phyloP scores from a whole-genome alignment of 2,113 vertebrate genomes.

The Climacteris rufus region DNA sequence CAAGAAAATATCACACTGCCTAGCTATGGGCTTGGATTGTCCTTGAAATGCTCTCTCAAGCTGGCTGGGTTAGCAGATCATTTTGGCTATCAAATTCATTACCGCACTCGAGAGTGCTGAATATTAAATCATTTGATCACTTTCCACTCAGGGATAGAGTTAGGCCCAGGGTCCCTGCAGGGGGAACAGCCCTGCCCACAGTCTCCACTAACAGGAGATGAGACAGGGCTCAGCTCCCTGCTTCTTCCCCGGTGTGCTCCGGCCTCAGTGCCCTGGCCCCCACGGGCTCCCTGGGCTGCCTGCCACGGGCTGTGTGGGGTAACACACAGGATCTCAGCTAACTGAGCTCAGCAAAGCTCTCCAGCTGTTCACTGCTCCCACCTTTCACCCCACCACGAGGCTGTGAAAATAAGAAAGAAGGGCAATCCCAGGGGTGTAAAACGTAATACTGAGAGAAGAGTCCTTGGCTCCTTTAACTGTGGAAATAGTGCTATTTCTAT shows the following conservation, averaged over 20 bases:
- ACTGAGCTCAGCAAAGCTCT: background rate
- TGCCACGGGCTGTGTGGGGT: background rate
- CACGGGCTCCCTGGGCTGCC: accelerated
- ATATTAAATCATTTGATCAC: background rate
- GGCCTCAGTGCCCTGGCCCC: background rate
- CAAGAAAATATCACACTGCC: background rate
- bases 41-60: background rate
- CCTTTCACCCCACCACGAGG: background rate
- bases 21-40: background rate
- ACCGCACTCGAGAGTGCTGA: background rate
- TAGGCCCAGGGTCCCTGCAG: background rate
- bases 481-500: background rate
- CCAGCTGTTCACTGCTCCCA: background rate
- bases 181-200: background rate
- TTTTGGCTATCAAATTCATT: background rate
- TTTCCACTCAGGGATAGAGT: background rate
- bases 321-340: background rate
- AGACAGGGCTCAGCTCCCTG: background rate
- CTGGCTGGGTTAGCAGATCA: background rate
- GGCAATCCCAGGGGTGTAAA: background rate
- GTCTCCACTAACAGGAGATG: background rate
- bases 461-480: background rate
- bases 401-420: background rate
- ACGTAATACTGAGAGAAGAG: background rate
- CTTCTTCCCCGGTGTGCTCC: accelerated